phyloP scores from a whole-genome alignment of 2,113 vertebrate species.

The Guaruba guarouba region DNA sequence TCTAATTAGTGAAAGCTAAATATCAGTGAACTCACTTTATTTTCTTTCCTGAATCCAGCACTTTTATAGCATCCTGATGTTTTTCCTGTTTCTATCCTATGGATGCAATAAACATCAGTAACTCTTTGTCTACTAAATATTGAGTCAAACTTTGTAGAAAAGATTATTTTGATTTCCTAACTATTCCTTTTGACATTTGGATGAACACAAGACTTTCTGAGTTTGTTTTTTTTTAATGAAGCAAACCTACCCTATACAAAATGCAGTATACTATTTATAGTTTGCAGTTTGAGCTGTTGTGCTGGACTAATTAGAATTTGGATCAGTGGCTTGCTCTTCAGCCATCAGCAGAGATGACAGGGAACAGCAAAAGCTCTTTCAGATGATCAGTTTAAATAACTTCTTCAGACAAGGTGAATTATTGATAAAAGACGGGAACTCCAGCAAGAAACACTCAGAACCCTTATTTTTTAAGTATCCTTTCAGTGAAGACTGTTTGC shows the following conservation, averaged over 20 bases:
- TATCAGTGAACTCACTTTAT: neutral
- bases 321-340: neutral
- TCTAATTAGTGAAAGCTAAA: neutral
- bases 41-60: neutral
- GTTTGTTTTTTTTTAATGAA: neutral
- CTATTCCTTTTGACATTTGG: neutral
- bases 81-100: neutral
- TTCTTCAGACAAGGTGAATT: slow-evolving; percentile 11
- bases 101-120: neutral
- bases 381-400: neutral
- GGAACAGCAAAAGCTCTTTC: neutral
- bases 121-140: neutral
- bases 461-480: neutral
- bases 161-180: neutral
- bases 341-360: neutral
- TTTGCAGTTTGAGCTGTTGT: neutral
- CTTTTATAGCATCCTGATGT: neutral
- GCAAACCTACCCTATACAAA: neutral
- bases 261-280: neutral
- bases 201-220: neutral
- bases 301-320: neutral
- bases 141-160: neutral
- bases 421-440: neutral
- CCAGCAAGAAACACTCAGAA: neutral
- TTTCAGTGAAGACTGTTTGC: neutral